Conservation (phyloP, 2,113 vertebrate genomes). For the Vombatus ursinus region DNA sequence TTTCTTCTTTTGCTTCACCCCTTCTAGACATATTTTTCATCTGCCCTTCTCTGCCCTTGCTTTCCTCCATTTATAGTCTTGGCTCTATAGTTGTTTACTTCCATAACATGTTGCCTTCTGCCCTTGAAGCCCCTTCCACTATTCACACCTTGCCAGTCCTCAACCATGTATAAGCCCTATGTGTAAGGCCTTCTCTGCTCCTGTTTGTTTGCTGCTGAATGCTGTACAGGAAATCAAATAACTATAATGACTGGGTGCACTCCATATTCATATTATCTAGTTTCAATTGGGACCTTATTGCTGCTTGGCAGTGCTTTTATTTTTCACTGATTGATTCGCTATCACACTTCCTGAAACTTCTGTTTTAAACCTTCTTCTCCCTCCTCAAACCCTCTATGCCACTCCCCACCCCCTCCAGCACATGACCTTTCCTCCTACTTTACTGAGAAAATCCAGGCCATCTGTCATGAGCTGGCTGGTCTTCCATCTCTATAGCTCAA, state of each 20-base stretch:
- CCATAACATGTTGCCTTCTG: not conserved
- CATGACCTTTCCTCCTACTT: slow-evolving; percentile 1
- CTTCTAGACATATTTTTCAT: not conserved
- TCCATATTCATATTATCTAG: not conserved
- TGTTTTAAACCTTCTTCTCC: not conserved
- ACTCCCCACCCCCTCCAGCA: not conserved
- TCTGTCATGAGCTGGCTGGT: not conserved
- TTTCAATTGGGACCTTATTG: not conserved
- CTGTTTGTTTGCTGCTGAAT: not conserved
- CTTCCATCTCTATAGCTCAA: not conserved
- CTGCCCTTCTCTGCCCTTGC: not conserved
- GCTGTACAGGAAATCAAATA: not conserved
- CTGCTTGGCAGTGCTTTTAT: not conserved
- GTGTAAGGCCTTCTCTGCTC: not conserved
- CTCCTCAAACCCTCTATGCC: not conserved
- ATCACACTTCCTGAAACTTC: not conserved
- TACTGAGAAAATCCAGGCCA: not conserved
- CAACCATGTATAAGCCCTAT: not conserved
- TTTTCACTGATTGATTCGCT: not conserved
- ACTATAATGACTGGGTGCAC: not conserved
- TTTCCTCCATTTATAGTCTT: not conserved
- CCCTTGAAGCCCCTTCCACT: not conserved
- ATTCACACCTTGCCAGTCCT: not conserved
- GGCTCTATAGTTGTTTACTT: not conserved
- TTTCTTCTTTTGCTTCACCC: not conserved